These are phyloP conservation scores for Siniperca obscura DNA, from an alignment of 2,797 vertebrate species.

Conservation along the genomic window DNA sequence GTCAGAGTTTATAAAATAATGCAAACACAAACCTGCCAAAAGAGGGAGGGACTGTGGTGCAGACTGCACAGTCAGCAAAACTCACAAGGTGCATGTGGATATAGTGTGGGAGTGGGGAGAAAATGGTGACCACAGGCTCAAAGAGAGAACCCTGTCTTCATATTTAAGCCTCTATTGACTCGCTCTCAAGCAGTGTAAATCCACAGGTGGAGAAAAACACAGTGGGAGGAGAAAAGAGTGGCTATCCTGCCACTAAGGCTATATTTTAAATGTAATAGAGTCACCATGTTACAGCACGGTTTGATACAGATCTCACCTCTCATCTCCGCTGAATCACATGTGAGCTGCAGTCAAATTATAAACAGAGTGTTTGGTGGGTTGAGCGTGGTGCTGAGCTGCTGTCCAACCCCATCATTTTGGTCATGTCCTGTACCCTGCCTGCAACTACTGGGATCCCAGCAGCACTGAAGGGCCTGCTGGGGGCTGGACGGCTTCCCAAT, in stretches of 20 bases:
- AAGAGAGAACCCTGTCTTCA: conserved; percentile 47
- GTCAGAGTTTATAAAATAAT: conserved; percentile 36
- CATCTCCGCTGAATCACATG: conserved; percentile 50
- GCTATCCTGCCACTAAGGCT: conserved; percentile 3
- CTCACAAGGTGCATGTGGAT: conserved; percentile 39
- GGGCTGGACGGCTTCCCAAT: conserved; percentile 70
- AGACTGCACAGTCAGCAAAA: conserved; percentile 58
- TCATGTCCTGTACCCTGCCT: conserved; percentile 71
- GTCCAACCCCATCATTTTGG: conserved; percentile 83
- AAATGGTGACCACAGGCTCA: conserved; percentile 44
- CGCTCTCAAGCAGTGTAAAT: conserved; percentile 16
- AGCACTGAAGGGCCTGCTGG: conserved; percentile 59
- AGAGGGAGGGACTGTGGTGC: conserved; percentile 30
- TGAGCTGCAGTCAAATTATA: conserved; percentile 57
- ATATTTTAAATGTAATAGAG: conserved; percentile 7
- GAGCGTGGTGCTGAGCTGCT: conserved; percentile 63
- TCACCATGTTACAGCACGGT: conserved; percentile 1
- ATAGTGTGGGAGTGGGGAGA: conserved; percentile 12
- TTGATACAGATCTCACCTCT: conserved; percentile 30
- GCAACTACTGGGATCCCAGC: conserved; percentile 69
- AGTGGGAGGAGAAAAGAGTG: conserved; percentile 12
- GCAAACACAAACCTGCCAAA: conserved; percentile 50
- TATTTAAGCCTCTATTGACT: conserved; percentile 35
- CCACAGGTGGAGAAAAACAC: conserved; percentile 47
- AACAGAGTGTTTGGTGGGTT: conserved; percentile 71